These are phyloP conservation scores for Nycticryphes semicollaris DNA, from an alignment of 2,113 vertebrate genomes.

Conservation along the genomic window DNA sequence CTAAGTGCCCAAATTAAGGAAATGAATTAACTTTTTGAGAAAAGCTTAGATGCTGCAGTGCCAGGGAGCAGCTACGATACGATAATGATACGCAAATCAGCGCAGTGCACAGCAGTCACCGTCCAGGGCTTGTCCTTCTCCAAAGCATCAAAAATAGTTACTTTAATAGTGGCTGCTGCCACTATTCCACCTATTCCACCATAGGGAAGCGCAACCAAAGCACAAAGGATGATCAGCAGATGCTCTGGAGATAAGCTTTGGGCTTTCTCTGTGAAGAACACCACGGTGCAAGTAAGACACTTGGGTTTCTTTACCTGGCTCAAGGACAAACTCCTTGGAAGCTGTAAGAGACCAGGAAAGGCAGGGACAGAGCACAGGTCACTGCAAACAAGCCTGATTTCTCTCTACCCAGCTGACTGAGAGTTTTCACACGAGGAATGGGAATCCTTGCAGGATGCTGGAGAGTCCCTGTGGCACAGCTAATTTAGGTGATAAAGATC, in stretches of 20 bases:
- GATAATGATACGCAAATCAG: rapidly evolving
- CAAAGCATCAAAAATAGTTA: neutral
- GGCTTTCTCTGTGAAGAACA: neutral
- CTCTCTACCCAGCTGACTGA: neutral
- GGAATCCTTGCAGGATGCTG: neutral
- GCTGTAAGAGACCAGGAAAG: neutral
- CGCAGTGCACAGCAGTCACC: neutral
- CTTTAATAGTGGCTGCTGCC: neutral
- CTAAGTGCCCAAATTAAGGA: neutral
- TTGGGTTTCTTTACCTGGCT: neutral
- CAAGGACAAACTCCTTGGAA: neutral
- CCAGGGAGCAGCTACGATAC: neutral
- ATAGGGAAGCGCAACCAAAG: neutral
- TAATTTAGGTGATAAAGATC: conserved; percentile 30
- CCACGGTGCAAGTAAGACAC: neutral
- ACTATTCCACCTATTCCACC: neutral
- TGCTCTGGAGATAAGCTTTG: neutral
- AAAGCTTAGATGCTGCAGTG: neutral
- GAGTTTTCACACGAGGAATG: neutral
- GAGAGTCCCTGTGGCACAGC: neutral
- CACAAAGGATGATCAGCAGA: rapidly evolving
- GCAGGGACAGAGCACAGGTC: neutral
- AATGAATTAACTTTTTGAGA: neutral
- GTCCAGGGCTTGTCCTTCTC: neutral
- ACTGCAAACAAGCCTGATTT: neutral